These are phyloP conservation scores for Cliona cf. orientalis DNA, from an alignment of 37 sponge, comb jelly and placozoan genomes.

Conservation along the genomic window DNA sequence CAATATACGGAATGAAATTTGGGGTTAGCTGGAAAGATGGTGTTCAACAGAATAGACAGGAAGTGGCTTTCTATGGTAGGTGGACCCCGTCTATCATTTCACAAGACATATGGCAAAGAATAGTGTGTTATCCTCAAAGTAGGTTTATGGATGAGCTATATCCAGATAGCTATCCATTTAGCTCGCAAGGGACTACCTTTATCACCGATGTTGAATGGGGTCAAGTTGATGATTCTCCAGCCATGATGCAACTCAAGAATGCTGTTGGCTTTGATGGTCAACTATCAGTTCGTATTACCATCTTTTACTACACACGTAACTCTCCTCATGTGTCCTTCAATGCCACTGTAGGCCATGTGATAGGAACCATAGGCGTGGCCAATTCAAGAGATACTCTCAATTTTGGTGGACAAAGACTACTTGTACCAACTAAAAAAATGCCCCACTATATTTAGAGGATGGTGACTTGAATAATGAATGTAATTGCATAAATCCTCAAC, in stretches of 20 bases:
- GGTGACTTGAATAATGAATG: not conserved
- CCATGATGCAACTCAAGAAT: not conserved
- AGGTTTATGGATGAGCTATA: not conserved
- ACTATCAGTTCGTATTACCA: slow-evolving; percentile 4
- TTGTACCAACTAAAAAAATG: not conserved
- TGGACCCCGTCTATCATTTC: slow-evolving; percentile 29
- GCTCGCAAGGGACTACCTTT: slow-evolving; percentile 14
- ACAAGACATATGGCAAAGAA: slow-evolving; percentile 13
- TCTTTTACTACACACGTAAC: not conserved
- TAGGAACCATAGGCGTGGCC: slow-evolving; percentile 43
- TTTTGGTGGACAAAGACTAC: slow-evolving; percentile 30
- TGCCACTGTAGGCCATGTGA: slow-evolving; percentile 13
- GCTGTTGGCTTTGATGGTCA: not conserved
- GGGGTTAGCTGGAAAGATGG: slow-evolving; percentile 22
- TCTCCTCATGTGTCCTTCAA: slow-evolving; percentile 3
- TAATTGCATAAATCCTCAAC: not conserved
- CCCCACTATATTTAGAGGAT: not conserved
- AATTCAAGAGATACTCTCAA: slow-evolving; percentile 26
- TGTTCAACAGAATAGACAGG: not conserved
- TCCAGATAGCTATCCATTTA: not conserved
- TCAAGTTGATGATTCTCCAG: not conserved
- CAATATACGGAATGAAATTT: slow-evolving; percentile 53
- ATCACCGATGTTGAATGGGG: slow-evolving; percentile 24
- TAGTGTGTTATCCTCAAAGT: not conserved
- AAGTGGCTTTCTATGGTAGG: not conserved